These are phyloP conservation scores for Orestias chungarensis DNA, from an alignment of 2,797 vertebrate species.

Conservation along the genomic window DNA sequence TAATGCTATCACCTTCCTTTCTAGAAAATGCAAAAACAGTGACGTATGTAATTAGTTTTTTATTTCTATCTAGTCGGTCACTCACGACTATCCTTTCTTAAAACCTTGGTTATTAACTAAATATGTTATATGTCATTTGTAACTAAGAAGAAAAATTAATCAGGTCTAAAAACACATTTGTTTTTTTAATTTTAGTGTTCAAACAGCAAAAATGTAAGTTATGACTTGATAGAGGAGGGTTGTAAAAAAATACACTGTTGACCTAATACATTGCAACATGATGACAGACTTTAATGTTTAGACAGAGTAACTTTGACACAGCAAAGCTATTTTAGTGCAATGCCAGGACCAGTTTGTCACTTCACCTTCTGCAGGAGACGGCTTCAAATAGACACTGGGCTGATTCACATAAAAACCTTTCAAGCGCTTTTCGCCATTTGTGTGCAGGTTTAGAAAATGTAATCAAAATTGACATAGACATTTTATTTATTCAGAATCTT, in stretches of 20 bases:
- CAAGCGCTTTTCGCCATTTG: slow-evolving; percentile 17
- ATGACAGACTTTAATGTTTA: slow-evolving; percentile 32
- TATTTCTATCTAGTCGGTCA: background rate
- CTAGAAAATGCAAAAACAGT: background rate
- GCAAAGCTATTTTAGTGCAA: slow-evolving; percentile 49
- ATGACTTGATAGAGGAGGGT: slow-evolving; percentile 20
- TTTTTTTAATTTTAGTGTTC: background rate
- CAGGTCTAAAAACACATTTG: background rate
- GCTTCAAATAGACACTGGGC: slow-evolving; percentile 26
- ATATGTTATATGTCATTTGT: no score
- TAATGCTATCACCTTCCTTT: background rate
- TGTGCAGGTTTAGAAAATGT: background rate
- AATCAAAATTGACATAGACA: slow-evolving; percentile 20
- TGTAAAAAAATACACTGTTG: slow-evolving; percentile 5
- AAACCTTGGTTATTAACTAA: background rate
- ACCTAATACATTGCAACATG: slow-evolving; percentile 25
- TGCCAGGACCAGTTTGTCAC: slow-evolving; percentile 60
- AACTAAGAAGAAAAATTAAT: background rate
- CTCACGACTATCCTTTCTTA: background rate
- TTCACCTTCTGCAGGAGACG: slow-evolving; percentile 23
- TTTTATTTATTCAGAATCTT: slow-evolving; percentile 19
- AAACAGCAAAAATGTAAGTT: slow-evolving; percentile 21
- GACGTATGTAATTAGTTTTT: background rate
- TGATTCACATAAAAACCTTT: slow-evolving; percentile 48
- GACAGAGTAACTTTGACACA: slow-evolving; percentile 35